Percentiles rank a stretch among this genome's conserved stretches.
Conservation (phyloP, 2,888 invertebrate species). For the Cantharis nigra region DNA sequence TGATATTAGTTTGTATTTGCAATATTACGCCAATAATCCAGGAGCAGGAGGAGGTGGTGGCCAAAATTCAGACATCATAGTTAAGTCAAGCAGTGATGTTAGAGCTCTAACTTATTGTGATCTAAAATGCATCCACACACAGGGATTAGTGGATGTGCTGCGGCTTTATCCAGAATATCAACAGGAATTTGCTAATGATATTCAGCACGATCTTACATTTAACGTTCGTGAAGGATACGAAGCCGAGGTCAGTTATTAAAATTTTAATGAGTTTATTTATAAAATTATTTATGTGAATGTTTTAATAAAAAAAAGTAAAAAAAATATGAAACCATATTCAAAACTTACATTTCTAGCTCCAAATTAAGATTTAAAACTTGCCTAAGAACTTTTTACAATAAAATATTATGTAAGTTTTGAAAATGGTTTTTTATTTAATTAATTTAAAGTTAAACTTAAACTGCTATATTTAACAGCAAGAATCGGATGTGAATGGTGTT, state of each 20-base stretch:
- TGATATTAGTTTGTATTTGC: slow-evolving; percentile 83
- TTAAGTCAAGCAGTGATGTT: slow-evolving; percentile 94
- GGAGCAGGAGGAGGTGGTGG: slow-evolving; percentile 58
- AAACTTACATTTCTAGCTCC: too few relatives aligned
- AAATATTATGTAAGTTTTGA: too few relatives aligned
- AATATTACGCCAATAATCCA: slow-evolving; percentile 64
- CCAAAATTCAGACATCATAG: slow-evolving; percentile 73
- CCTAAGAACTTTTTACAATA: too few relatives aligned
- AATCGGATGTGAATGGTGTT: slow-evolving; percentile 76
- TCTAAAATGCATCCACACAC: slow-evolving; percentile 91
- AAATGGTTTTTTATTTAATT: too few relatives aligned
- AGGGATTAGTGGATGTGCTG: slow-evolving; percentile 86
- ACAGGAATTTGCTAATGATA: slow-evolving; percentile 91
- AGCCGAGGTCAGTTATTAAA: slow-evolving; percentile 66
- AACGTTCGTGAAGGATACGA: slow-evolving; percentile 93
- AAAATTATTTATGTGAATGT: too few relatives aligned
- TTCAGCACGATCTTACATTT: slow-evolving; percentile 93
- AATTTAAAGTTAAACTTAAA: too few relatives aligned
- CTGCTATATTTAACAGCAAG: slow-evolving; percentile 57
- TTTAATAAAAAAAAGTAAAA: too few relatives aligned
- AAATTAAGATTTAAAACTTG: too few relatives aligned
- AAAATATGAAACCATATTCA: too few relatives aligned
- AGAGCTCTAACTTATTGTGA: slow-evolving; percentile 94
- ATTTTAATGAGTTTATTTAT: neutral
- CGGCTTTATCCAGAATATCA: slow-evolving; percentile 93